A percentile compares a stretch with the other conserved stretches of the same genome.
Evolutionary conservation across 2,797 vertebrate species (phyloP).

Genomic region (Phrynocephalus forsythii): DNA sequence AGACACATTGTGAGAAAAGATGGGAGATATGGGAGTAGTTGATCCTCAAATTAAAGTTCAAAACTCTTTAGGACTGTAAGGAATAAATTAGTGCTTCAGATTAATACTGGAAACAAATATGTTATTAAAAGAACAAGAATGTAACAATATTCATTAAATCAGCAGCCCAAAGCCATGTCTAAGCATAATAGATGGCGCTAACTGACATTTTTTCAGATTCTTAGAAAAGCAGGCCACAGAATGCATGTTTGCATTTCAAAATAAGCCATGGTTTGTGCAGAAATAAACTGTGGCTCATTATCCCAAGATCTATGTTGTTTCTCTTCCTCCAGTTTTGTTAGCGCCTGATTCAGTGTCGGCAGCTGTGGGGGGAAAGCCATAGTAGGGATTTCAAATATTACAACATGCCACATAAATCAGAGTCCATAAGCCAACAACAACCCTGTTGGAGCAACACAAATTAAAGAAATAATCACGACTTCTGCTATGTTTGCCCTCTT

Average conservation of each 20-base stretch:
- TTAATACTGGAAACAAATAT: not conserved
- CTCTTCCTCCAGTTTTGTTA: not conserved
- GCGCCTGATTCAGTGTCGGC: not conserved
- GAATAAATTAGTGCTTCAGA: not conserved
- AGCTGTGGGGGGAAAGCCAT: not conserved
- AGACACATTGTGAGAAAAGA: too few species aligned
- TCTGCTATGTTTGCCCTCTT: too few species aligned
- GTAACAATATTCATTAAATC: not conserved
- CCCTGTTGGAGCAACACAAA: too few species aligned
- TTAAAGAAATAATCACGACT: too few species aligned
- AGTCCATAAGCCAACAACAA: too few species aligned
- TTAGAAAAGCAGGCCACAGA: not conserved
- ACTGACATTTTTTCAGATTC: not conserved
- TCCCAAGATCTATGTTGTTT: not conserved
- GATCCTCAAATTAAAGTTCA: not conserved
- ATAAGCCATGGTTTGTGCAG: not conserved
- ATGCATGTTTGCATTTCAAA: not conserved
- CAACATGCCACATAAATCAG: not conserved
- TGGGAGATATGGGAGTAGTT: not conserved
- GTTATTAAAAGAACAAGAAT: not conserved
- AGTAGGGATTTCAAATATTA: not conserved
- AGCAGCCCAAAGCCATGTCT: not conserved
- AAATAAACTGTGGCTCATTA: not conserved
- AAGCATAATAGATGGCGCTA: not conserved
- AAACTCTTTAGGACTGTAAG: not conserved